These are phyloP conservation scores for Premnoplex brunnescens DNA, from an alignment of 2,797 vertebrate genomes.

Conservation along the genomic window DNA sequence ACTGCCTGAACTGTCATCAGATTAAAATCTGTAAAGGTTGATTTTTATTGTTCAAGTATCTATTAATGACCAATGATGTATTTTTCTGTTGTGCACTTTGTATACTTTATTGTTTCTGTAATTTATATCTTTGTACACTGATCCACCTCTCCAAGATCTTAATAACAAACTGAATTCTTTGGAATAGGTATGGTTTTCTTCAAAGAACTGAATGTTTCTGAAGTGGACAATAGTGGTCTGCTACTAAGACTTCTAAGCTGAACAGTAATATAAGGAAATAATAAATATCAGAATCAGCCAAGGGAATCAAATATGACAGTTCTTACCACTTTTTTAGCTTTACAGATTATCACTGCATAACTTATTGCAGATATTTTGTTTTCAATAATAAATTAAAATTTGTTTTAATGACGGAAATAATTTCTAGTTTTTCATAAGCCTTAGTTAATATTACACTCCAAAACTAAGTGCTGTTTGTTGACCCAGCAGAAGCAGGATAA, in stretches of 20 bases:
- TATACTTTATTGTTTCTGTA: not conserved
- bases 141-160: not conserved
- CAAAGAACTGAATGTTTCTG: not conserved
- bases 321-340: not conserved
- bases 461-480: not conserved
- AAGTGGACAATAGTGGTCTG: not conserved
- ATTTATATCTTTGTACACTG: too few species aligned
- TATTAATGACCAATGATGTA: fast-evolving
- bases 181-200: not conserved
- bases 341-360: not conserved
- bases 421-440: not conserved
- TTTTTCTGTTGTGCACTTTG: fast-evolving
- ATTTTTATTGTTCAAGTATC: not conserved
- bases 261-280: not conserved
- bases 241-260: not conserved
- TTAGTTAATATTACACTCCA: not conserved
- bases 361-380: not conserved
- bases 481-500: not conserved
- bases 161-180: not conserved
- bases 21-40: not conserved
- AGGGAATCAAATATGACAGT: not conserved
- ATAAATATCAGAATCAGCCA: not conserved
- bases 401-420: not conserved
- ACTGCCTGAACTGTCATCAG: not conserved
- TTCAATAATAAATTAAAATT: not conserved